Conservation (phyloP, 2,797 vertebrate genomes). For the Naso thynnoides region DNA sequence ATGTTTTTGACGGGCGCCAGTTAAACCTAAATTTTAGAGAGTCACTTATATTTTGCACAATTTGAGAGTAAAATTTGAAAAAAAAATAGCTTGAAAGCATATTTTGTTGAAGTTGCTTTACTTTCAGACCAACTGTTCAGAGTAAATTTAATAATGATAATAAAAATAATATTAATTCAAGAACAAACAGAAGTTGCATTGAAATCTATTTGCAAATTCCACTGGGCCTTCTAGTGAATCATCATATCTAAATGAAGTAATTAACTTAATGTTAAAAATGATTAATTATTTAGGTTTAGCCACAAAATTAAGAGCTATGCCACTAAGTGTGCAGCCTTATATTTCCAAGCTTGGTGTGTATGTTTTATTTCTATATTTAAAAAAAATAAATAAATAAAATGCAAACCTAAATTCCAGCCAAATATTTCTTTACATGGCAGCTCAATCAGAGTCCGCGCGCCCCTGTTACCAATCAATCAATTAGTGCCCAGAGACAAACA, state of each 20-base stretch:
- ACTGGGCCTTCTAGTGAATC: no score
- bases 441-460: conserved; percentile 11
- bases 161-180: no score
- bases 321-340: background rate
- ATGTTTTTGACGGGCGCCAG: conserved; percentile 15
- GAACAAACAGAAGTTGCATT: no score
- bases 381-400: no score
- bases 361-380: background rate
- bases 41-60: background rate
- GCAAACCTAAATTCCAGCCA: background rate
- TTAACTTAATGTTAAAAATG: no score
- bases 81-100: background rate
- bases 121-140: no score
- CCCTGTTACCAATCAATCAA: conserved; percentile 74
- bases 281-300: background rate
- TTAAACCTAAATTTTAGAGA: background rate
- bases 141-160: no score
- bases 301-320: background rate
- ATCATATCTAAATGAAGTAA: no score
- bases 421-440: background rate
- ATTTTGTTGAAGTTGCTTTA: no score
- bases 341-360: background rate
- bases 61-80: background rate
- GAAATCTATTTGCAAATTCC: no score
- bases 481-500: conserved; percentile 17